Conservation (phyloP, 2,113 vertebrate genomes). For the Nothocercus julius region DNA sequence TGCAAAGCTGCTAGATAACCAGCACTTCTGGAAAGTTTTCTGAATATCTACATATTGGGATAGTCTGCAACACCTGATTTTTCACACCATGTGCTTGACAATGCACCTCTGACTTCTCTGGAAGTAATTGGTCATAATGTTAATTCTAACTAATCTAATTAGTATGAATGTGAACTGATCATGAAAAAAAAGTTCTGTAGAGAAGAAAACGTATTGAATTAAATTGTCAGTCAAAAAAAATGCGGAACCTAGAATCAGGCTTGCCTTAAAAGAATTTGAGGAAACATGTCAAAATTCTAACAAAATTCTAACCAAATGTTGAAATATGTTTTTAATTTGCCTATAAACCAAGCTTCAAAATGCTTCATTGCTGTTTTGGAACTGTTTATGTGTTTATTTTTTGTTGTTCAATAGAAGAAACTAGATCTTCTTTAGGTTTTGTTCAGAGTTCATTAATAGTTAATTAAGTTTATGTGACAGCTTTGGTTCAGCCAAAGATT, state of each 20-base stretch:
- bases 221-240: neutral
- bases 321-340: neutral
- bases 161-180: neutral
- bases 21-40: neutral
- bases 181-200: neutral
- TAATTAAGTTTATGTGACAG: neutral
- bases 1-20: neutral
- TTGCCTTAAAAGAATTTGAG: neutral
- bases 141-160: neutral
- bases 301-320: neutral
- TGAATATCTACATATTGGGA: neutral
- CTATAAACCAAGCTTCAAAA: neutral
- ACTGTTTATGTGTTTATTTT: neutral
- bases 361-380: neutral
- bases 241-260: neutral
- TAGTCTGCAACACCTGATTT: neutral
- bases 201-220: neutral
- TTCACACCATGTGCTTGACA: neutral
- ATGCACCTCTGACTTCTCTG: neutral
- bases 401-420: neutral
- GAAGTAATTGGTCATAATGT: neutral
- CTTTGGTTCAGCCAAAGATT: conserved; percentile 11
- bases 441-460: neutral
- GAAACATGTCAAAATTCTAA: neutral
- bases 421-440: neutral